Percentiles rank a stretch among this genome's conserved stretches.
Evolutionary conservation across 2,113 vertebrate species (phyloP).

Genomic region (Pagrus major): DNA sequence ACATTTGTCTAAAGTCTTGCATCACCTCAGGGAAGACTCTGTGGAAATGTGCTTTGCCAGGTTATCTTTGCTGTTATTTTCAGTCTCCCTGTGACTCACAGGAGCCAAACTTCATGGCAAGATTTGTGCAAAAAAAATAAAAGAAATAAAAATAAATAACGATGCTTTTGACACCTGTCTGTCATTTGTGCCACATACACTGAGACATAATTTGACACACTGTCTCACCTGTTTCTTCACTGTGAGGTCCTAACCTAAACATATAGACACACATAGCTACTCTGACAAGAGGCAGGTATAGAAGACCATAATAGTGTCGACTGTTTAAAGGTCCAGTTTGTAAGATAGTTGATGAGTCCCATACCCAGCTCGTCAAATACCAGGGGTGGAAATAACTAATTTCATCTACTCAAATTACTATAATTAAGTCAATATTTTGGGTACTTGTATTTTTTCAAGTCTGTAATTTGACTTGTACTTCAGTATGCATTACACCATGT

Average conservation of each 20-base stretch:
- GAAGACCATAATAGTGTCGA: constrained; percentile 11
- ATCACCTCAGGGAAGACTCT: constrained; percentile 80
- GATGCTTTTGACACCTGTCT: constrained; percentile 39
- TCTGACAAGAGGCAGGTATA: not conserved
- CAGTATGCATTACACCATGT: too few relatives aligned
- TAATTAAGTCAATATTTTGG: too few relatives aligned
- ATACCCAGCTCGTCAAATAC: too few relatives aligned
- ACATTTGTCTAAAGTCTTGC: constrained; percentile 84
- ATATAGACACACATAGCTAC: not conserved
- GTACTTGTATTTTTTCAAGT: too few relatives aligned
- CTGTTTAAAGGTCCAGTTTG: too few relatives aligned
- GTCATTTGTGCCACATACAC: constrained; percentile 39
- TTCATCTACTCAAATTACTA: too few relatives aligned
- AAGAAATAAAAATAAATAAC: not conserved
- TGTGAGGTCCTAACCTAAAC: not conserved
- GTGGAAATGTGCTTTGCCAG: constrained; percentile 77
- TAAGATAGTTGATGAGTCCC: too few relatives aligned
- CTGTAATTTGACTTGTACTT: too few relatives aligned
- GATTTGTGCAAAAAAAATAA: constrained; percentile 22
- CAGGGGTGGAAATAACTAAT: too few relatives aligned
- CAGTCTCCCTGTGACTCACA: constrained; percentile 60
- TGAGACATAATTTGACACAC: constrained; percentile 24
- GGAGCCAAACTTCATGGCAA: constrained; percentile 44
- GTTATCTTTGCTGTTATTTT: constrained; percentile 74
- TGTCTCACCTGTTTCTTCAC: constrained; percentile 20